A percentile compares a stretch with the other conserved stretches of the same genome.
phyloP scores from a whole-genome alignment of 2,888 invertebrate species.

The Athalia cordata region DNA sequence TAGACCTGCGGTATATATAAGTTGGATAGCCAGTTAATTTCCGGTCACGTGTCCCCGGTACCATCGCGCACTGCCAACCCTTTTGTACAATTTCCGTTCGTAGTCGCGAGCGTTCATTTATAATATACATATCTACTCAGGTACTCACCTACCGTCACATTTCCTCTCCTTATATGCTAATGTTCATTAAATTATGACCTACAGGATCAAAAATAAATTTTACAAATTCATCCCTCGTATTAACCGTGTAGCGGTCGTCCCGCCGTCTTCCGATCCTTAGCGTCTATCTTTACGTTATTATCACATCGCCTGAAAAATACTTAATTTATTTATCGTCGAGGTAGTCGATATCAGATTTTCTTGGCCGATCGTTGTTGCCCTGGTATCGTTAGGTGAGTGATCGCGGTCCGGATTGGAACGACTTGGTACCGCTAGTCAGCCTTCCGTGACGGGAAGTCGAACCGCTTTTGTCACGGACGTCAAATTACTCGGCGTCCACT shows the following conservation, averaged over 20 bases:
- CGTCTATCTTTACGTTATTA: too few relatives aligned
- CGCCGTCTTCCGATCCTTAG: too few relatives aligned
- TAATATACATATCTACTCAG: background rate
- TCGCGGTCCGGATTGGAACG: constrained; percentile 7
- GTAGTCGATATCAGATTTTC: background rate
- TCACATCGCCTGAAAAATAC: too few relatives aligned
- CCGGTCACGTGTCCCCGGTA: constrained; percentile 37
- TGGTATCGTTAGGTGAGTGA: background rate
- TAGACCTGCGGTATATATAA: background rate
- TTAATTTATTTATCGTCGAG: constrained; percentile 34
- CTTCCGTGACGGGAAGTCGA: constrained; percentile 40
- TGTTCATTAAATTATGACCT: background rate
- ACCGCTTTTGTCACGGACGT: constrained; percentile 33
- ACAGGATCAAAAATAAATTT: too few relatives aligned
- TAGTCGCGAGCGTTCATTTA: background rate
- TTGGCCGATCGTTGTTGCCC: constrained; percentile 15
- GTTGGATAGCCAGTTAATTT: constrained; percentile 22
- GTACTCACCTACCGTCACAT: background rate
- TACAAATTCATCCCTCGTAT: too few relatives aligned
- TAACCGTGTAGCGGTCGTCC: too few relatives aligned
- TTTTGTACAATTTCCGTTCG: constrained; percentile 25
- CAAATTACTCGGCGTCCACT: constrained; percentile 16
- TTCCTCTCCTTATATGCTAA: constrained; percentile 20
- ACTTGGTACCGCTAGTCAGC: constrained; percentile 36
- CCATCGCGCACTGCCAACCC: background rate